Evolutionary conservation across 2,797 vertebrate species (phyloP), one percentile per base, ranked within the genome.

Genomic region (Eulemur mongoz): DNA sequence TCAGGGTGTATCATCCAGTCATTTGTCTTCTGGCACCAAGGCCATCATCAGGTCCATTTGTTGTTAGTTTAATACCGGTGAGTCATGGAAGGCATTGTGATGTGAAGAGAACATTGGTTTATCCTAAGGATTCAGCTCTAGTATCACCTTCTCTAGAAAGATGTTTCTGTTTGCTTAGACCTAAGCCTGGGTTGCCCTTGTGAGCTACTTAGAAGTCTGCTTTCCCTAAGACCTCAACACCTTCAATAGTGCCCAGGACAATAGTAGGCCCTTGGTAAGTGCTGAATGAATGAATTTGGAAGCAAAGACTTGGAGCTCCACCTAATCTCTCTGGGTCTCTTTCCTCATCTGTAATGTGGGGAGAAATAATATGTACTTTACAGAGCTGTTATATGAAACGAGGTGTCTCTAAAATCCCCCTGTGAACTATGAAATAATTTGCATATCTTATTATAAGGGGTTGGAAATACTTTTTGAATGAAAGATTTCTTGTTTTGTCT

Each of bases 371-470:
- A 59, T 45, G 40, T 72, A 82, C 72, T 90, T 81, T 84, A 38
- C 38, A 87, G 83, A 84, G 40, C 48, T 72, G 27, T 67, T 82
- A 63, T 25, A 27, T 67, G 54, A 50, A 38, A 52, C 18, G 10
- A 91, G 43, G 40, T 84, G 35, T 43, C 27, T 87, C 89, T 83
- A 40, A 90, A 85, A 67, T 63, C 40, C 32, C 25, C 82, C 91
- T 80, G 50, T 79, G 79, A 94, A 79, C 83, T 92, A 83, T 89
- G 50, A 89, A 69, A 80, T 80, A 45, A 70, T 75, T 76, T 52
- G 59, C 45, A 5, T 38, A 40, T 83, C 11, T 40, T 75, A 20
- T 40, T 75, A 22, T 30, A 59, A 69, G 43, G 45, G 30, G 63
- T 95, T 50, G 73, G 22, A 94, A 94, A 76, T 92, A 38, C 40